Conservation (phyloP, 64 coral and sea anemone genomes). For the Pachyseris speciosa region DNA sequence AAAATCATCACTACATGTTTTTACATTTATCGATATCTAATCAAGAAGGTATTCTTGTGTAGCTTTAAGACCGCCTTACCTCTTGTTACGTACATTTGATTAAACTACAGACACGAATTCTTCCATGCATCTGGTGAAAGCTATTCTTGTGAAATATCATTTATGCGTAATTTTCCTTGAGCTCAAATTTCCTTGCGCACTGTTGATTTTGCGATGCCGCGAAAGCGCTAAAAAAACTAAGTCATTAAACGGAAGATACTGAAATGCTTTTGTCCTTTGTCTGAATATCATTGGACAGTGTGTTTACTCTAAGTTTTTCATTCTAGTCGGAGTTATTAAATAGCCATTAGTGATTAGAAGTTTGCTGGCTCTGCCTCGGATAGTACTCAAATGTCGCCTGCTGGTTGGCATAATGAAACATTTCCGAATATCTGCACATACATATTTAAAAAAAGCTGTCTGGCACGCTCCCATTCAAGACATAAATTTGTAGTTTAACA, state of each 20-base stretch:
- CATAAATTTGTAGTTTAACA: neutral
- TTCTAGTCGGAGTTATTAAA: constrained; percentile 32
- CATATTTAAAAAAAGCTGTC: neutral
- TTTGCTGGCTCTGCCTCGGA: neutral
- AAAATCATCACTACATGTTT: neutral
- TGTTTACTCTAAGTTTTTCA: constrained; percentile 11
- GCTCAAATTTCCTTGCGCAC: neutral
- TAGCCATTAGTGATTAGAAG: neutral
- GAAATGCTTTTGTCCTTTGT: neutral
- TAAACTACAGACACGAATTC: neutral
- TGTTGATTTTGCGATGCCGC: neutral
- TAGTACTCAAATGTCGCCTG: neutral
- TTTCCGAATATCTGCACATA: neutral
- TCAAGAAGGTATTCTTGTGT: neutral
- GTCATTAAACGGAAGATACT: neutral
- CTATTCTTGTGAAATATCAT: neutral
- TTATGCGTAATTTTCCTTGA: neutral
- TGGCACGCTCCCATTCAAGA: neutral
- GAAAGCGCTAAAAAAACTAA: neutral
- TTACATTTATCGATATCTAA: neutral
- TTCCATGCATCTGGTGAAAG: neutral
- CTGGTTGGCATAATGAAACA: neutral
- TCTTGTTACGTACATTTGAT: neutral
- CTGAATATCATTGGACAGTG: neutral
- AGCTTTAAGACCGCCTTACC: neutral